phyloP scores from a whole-genome alignment of 2,888 invertebrate species.

The Marronus borbonicus region DNA sequence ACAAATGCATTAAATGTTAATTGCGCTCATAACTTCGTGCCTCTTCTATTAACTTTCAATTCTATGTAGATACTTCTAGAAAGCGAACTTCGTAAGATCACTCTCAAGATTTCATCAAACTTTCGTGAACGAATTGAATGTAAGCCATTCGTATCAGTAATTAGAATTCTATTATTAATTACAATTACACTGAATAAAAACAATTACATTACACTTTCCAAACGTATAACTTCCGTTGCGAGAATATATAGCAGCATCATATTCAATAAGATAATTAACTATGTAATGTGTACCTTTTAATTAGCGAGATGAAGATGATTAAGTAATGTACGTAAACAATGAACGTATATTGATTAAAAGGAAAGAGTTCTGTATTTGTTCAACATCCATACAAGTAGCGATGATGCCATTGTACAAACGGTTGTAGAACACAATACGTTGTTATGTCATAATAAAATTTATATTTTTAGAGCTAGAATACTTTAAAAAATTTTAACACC shows the following conservation, averaged over 20 bases:
- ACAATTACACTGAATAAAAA: too few relatives aligned
- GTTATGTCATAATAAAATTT: background rate
- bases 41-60: conserved; percentile 26
- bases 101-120: conserved; percentile 25
- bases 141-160: background rate
- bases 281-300: background rate
- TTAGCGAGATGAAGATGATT: too few relatives aligned
- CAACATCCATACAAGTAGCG: conserved; percentile 2
- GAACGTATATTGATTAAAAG: background rate
- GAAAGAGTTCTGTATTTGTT: background rate
- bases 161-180: too few relatives aligned
- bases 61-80: conserved; percentile 14
- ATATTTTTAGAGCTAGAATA: background rate
- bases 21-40: background rate
- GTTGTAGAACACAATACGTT: conserved; percentile 1
- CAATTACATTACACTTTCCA: too few relatives aligned
- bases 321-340: background rate
- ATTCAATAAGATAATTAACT: too few relatives aligned
- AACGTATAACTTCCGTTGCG: background rate
- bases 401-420: background rate
- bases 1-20: conserved; percentile 6
- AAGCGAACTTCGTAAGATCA: conserved; percentile 30
- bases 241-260: too few relatives aligned
- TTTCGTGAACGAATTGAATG: conserved; percentile 13
- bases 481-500: too few relatives aligned